Conservation (phyloP, 2,888 invertebrate genomes). For the Diarsia rubi region DNA sequence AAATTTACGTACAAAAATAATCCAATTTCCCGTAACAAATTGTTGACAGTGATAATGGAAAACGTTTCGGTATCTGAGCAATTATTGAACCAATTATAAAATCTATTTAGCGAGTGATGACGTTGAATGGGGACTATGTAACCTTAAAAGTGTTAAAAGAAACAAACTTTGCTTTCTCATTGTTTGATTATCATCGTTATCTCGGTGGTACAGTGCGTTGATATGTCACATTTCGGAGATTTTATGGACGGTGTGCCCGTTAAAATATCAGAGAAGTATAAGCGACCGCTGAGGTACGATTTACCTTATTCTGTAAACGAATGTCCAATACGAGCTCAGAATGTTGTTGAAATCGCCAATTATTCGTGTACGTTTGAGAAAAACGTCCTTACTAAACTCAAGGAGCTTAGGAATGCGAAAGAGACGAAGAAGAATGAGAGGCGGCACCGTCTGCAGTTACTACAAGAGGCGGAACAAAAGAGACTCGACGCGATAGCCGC, state of each 20-base stretch:
- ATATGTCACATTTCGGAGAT: conserved; percentile 90
- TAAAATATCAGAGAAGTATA: conserved; percentile 96
- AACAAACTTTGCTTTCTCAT: conserved; percentile 87
- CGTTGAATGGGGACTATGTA: conserved; percentile 86
- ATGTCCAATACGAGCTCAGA: conserved; percentile 81
- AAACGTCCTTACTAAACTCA: conserved; percentile 93
- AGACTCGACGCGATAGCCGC: conserved; percentile 89
- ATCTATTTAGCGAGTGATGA: conserved; percentile 81
- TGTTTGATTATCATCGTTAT: conserved; percentile 80
- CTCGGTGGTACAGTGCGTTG: conserved; percentile 74
- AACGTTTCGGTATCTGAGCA: conserved; percentile 51
- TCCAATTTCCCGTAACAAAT: conserved; percentile 64
- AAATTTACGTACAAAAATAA: conserved; percentile 64
- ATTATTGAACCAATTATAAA: conserved; percentile 63
- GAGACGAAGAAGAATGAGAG: conserved; percentile 92
- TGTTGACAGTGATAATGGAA: conserved; percentile 72
- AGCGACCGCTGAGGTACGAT: conserved; percentile 93
- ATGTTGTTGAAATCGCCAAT: conserved; percentile 82
- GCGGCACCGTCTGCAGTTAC: conserved; percentile 90
- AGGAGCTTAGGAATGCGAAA: conserved; percentile 93
- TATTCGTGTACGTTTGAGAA: conserved; percentile 94
- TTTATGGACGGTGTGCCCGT: conserved; percentile 96
- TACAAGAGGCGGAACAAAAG: conserved; percentile 91
- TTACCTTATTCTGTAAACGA: conserved; percentile 88
- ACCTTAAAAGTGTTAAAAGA: conserved; percentile 87